Evolutionary conservation across 2,797 vertebrate genomes (phyloP).

Genomic region (Acanthiza pusilla): DNA sequence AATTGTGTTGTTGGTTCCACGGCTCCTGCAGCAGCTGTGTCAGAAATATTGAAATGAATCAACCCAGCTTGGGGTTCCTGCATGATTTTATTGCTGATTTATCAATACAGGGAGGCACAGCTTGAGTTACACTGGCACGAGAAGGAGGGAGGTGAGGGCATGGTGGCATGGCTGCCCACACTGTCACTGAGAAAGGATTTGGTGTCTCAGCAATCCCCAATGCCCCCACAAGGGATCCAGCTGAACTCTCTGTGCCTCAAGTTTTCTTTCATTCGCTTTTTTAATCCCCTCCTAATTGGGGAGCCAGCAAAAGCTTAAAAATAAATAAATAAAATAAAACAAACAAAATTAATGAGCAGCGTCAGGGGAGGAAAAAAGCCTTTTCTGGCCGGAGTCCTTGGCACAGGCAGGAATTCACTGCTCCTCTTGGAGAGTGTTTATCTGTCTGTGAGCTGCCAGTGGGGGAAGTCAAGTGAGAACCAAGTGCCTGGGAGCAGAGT

Average conservation of each 20-base stretch:
- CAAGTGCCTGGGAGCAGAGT: neutral
- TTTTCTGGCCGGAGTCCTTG: neutral
- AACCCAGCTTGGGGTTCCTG: neutral
- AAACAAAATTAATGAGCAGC: conserved; percentile 18
- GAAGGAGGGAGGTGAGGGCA: fast-evolving
- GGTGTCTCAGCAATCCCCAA: neutral
- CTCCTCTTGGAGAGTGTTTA: neutral
- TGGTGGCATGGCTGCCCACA: neutral
- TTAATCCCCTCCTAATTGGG: neutral
- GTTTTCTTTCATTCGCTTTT: neutral
- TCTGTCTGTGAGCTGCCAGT: neutral
- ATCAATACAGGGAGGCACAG: neutral
- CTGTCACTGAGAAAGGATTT: fast-evolving
- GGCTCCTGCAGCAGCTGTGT: neutral
- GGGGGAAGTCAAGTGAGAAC: conserved; percentile 17
- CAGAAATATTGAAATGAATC: conserved; percentile 54
- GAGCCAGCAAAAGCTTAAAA: neutral
- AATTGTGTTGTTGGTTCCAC: neutral
- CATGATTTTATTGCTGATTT: conserved; percentile 41
- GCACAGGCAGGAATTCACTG: neutral
- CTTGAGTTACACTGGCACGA: neutral
- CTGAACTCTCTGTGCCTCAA: neutral
- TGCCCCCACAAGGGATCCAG: neutral
- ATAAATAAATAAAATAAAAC: neutral
- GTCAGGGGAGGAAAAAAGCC: neutral